Percentiles rank a stretch among this genome's conserved stretches.
These are phyloP conservation scores for Lacerta bilineata DNA, from an alignment of 2,797 vertebrate species.

Conservation along the genomic window DNA sequence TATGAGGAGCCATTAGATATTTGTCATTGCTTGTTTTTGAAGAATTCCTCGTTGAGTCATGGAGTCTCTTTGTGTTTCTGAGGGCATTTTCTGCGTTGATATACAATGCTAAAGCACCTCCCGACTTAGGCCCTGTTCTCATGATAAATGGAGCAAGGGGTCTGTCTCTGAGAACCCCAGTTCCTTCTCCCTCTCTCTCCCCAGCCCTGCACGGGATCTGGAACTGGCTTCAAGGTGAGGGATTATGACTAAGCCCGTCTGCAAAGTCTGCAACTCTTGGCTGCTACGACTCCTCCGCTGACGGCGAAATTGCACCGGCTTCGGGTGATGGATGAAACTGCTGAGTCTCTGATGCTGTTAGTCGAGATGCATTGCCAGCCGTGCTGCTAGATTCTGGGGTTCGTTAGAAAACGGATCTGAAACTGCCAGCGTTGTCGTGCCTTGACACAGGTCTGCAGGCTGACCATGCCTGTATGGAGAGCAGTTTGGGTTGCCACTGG, in stretches of 20 bases:
- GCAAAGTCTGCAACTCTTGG: background rate
- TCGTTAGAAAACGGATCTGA: too few relatives aligned
- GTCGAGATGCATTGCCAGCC: background rate
- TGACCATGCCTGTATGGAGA: too few relatives aligned
- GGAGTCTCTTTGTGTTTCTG: background rate
- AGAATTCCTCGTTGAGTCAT: background rate
- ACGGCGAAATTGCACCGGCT: background rate
- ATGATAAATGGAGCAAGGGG: too few relatives aligned
- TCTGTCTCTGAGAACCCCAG: background rate
- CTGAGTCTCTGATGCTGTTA: background rate
- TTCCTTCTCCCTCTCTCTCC: background rate
- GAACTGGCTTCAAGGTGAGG: background rate
- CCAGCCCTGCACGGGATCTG: background rate
- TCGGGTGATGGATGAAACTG: background rate
- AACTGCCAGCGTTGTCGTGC: too few relatives aligned
- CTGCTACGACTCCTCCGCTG: background rate
- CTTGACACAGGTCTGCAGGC: too few relatives aligned
- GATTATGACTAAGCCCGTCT: conserved; percentile 20
- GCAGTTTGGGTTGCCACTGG: too few relatives aligned
- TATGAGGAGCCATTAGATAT: too few relatives aligned
- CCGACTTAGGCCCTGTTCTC: background rate
- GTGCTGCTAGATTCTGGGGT: background rate
- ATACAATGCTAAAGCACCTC: background rate
- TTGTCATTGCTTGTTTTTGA: background rate
- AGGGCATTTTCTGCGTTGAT: too few relatives aligned